Base-by-base conservation (phyloP, 2,888 invertebrate species). In the Calameuta idolon region DNA sequence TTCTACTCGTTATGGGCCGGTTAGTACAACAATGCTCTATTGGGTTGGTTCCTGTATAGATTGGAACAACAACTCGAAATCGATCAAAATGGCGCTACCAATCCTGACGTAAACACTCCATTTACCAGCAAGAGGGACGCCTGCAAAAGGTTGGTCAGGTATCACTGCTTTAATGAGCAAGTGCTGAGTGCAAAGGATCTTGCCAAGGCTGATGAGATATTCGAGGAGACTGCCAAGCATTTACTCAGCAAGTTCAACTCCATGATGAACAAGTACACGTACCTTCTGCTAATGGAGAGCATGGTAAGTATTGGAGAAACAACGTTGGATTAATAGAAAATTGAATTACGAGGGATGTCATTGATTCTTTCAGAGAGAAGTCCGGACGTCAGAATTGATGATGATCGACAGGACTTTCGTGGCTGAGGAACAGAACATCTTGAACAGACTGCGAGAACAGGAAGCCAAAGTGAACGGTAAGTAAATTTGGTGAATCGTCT, bases 401-500 rank as follows among this genome's bases (percentile, higher is more conserved):
- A 95, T 96, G 95, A 93, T 97, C 80, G 95, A 96, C 86, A 93
- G 96, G 78, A 93, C 96, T 90, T 94, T 96, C 89, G 94, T 96
- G 74, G 93, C 95, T 31, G 96, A 96, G 86, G 95, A 96, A 81
- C 94, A 94, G 84, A 93, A 93, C 80, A 93, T 94, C 79, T 92
- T 96, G 74, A 93, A 94, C 76, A 93, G 93, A 86, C 90, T 95
- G 82, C 93, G 94, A 74, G 93, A 93, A 77, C 94, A 94, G 82
- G 91, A 92, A 82, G 90, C 90, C 79, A 91, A 90, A 86, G 86
- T 87, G 75, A 88, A 82, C 79, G 91, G 91, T 91, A 87, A 82
- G 84, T 79, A 75, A 34, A 55, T 35, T 31, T 23, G n/a, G 35
- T 11, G 34, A 74, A 33, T 33, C 35, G 23, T 35, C 55, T 55